Conservation (phyloP, 2,888 invertebrate genomes). For the Notodonta dromedarius region DNA sequence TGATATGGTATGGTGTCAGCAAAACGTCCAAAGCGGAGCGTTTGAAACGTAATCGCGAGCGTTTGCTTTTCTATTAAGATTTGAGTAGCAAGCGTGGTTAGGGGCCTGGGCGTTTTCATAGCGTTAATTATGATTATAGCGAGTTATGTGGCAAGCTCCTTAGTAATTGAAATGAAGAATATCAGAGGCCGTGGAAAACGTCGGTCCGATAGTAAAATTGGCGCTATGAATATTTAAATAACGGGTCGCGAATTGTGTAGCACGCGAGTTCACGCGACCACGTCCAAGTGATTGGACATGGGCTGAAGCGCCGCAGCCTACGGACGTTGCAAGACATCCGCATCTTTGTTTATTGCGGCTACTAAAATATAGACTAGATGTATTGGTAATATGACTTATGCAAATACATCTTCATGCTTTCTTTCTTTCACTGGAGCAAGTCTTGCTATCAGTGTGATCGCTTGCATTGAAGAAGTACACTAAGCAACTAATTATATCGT, state of each 20-base stretch:
- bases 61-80: no score
- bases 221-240: constrained; percentile 27
- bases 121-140: neutral
- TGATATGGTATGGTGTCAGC: no score
- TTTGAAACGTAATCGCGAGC: no score
- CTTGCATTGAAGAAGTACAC: no score
- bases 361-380: neutral
- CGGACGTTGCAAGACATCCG: constrained; percentile 20
- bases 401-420: no score
- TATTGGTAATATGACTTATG: no score
- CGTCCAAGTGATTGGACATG: constrained; percentile 30
- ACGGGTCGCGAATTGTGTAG: constrained; percentile 25
- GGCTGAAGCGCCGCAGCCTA: constrained; percentile 6
- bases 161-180: constrained; percentile 15
- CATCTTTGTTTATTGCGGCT: constrained; percentile 8
- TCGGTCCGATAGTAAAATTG: constrained; percentile 24
- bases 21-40: no score
- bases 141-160: neutral
- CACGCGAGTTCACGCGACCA: constrained; percentile 16
- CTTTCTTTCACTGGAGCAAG: no score
- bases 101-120: no score
- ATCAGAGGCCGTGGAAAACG: constrained; percentile 13
- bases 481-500: no score
- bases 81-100: no score
- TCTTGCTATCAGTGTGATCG: no score